Evolutionary conservation across 2,797 vertebrate genomes (phyloP), one percentile per base, ranked within the genome.

Genomic region (Gorsachius magnificus): DNA sequence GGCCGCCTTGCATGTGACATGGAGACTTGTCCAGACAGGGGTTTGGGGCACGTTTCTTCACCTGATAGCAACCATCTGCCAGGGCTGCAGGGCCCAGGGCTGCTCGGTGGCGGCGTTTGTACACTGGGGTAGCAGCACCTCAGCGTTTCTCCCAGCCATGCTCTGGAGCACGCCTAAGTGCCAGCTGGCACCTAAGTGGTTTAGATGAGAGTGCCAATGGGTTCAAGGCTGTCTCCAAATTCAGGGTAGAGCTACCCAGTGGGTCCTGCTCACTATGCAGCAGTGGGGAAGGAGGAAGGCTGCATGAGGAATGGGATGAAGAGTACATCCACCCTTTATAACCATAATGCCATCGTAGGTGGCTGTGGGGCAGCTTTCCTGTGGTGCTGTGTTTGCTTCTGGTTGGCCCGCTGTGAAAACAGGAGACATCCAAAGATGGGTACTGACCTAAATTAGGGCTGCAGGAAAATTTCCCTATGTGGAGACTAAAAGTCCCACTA

Each of bases 381-480:
- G 13, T 5, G 9, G 11, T 48, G 18, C 16, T 36, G 5, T 35
- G 13, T 38, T 81, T 46, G 21, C 38, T 75, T 83, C 66, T 86
- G 35, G 54, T 68, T 70, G 24, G 21, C 43, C 18, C 9, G 1
- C 33, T 82, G 29, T 69, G 60, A 81, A 78, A 90, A 41, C 21
- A 80, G 63, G 51, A 86, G 80, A 48, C 24, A 64, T 94, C 90
- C 90, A 90, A 74, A 89, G 74, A 61, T 43, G 46, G 26, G 56
- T 83, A 60, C 71, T 92, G 93, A 96, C 92, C 83, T 90, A 82
- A 94, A 93, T 93, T 56, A 75, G 41, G 74, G n/a, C 75, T 87
- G 56, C 76, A 93, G 88, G 78, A 90, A 95, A 93, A 96, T 93
- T 95, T 96, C 91, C 93, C 86, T 94, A 9, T 43, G 64, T 2